Base-by-base conservation (phyloP, 2,113 vertebrate species). In the Oceanites oceanicus region DNA sequence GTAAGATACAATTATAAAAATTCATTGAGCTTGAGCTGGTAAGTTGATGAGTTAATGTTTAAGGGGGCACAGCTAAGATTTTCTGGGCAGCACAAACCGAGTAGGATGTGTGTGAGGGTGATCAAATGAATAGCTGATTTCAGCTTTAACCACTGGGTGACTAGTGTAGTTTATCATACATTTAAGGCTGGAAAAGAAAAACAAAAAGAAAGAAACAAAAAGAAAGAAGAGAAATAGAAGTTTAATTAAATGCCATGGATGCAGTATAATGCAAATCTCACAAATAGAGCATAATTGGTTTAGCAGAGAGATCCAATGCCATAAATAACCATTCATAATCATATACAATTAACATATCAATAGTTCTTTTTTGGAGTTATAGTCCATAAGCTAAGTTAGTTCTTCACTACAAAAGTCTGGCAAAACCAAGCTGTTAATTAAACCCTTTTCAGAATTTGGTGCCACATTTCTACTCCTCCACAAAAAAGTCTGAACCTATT, bases 261-360 rank as follows among this genome's bases (percentile, higher is more conserved):
- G 90, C 83, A 97, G 82, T 91, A 97, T 95, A 97, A 97, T 97
- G 88, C 96, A 96, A 96, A 97, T 97, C 96, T 96, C 94, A 95
- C 94, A 97, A 97, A 97, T 97, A 97, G 95, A 95, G 94, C 96
- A 96, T 97, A 97, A 97, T 97, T 97, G 96, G 94, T 97, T 97
- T 97, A 97, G 97, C 85, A 92, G 93, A 96, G 95, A 88, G 96
- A 97, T 97, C 96, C 97, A 97, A 95, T 96, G 96, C 96, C 94
- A 96, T 95, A 97, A 97, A 97, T 97, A 97, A 96, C 96, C 97
- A 97, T 97, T 97, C 97, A 97, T 97, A 97, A 97, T 96, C 89
- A 96, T 97, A 97, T 96, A 97, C 89, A 96, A 97, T 97, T 97
- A 97, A 96, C 97, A 97, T 97, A 97, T 97, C 97, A 97, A 97